Evolutionary conservation across 2,113 vertebrate genomes (phyloP).

Genomic region (Pedionomus torquatus): DNA sequence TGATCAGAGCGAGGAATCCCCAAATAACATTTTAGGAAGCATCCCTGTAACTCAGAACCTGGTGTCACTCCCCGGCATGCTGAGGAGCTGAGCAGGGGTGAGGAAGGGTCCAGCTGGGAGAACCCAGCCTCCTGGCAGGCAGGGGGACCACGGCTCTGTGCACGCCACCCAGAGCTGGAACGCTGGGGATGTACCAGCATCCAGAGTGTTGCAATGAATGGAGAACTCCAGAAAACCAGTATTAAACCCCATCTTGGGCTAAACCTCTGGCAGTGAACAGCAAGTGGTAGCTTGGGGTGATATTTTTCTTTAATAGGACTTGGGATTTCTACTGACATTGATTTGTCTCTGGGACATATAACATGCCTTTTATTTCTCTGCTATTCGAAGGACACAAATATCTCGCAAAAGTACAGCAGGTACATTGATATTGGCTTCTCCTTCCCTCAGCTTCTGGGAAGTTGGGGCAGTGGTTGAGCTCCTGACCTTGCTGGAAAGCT

Average conservation of each 20-base stretch:
- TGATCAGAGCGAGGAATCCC: background rate
- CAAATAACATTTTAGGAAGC: background rate
- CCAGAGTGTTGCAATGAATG: rapidly evolving
- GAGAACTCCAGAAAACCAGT: background rate
- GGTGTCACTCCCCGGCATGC: background rate
- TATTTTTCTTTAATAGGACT: background rate
- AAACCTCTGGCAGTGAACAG: background rate
- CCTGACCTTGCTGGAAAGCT: background rate
- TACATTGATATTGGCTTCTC: background rate
- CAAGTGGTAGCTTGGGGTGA: background rate
- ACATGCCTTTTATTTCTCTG: background rate
- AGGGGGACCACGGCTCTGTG: background rate
- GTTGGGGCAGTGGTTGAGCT: background rate
- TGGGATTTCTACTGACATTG: background rate
- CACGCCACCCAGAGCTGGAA: rapidly evolving
- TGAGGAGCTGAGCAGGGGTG: rapidly evolving
- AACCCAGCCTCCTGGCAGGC: background rate
- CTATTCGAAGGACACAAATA: background rate
- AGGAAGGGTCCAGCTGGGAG: background rate
- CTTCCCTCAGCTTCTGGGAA: background rate
- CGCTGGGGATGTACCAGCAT: background rate
- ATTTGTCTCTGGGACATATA: background rate
- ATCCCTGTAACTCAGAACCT: background rate
- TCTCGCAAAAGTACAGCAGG: background rate
- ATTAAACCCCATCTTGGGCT: background rate